These are phyloP conservation scores for Myxocyprinus asiaticus DNA, from an alignment of 2,113 vertebrate genomes.

Conservation along the genomic window DNA sequence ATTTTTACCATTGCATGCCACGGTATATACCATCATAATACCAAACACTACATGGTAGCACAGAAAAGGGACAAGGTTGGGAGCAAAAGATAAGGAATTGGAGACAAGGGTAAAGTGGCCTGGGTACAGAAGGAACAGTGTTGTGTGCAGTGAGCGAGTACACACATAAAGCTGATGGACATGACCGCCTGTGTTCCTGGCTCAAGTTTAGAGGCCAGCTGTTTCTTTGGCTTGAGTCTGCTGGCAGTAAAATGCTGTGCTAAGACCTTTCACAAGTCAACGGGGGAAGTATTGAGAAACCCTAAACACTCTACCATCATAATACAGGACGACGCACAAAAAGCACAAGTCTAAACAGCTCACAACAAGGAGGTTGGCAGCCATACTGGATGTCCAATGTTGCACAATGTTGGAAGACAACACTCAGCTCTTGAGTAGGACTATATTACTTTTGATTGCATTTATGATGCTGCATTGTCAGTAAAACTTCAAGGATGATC, in stretches of 20 bases:
- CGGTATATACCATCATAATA: too few species aligned
- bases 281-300: conserved; percentile 60
- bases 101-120: neutral
- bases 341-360: conserved; percentile 48
- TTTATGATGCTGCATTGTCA: too few species aligned
- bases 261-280: conserved; percentile 68
- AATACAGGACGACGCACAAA: conserved; percentile 54
- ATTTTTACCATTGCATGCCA: too few species aligned
- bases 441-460: too few species aligned
- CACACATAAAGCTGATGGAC: conserved; percentile 64
- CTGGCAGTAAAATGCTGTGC: conserved; percentile 72
- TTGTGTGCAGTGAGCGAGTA: neutral
- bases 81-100: neutral
- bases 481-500: too few species aligned
- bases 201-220: conserved; percentile 77
- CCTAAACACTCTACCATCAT: conserved; percentile 65
- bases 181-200: conserved; percentile 70
- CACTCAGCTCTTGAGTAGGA: too few species aligned
- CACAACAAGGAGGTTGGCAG: neutral
- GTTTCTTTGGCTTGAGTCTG: conserved; percentile 68
- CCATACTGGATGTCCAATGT: neutral
- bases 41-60: too few species aligned
- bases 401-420: too few species aligned
- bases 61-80: neutral
- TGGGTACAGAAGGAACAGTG: neutral